Evolutionary conservation across 2,113 vertebrate species (phyloP), one percentile per base, ranked within the genome.

Genomic region (Pelvicachromis taeniatus): DNA sequence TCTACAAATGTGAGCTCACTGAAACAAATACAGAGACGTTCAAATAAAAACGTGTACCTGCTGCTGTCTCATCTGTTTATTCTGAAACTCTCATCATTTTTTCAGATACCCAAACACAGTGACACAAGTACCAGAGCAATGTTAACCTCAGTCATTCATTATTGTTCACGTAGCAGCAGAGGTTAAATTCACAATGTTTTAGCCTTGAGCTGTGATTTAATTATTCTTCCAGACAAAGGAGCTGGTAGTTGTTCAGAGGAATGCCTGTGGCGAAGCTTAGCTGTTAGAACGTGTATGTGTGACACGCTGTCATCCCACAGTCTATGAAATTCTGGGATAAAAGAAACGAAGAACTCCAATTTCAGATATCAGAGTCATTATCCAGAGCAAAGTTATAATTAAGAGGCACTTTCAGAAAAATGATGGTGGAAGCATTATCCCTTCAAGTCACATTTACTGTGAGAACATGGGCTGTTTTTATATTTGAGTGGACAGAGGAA

Each of bases 331-430:
- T 85, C 56, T 50, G 4, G 70, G 84, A 85, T 87, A 82, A 91
- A 82, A 85, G 45, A 87, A 90, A 81, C 26, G 61, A 87, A 83
- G 77, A 83, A 90, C 87, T 91, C 87, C 87, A 91, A 93, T 93
- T 93, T 92, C 80, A 88, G 87, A 89, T 92, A 92, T 91, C 86
- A 87, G 59, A 79, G 75, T 90, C 86, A 93, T 90, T 91, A 90
- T 89, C 78, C 81, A 17, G 65, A 84, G 68, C 45, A 75, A 80
- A 86, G 85, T 91, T 89, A 85, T 88, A 88, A 94, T 94, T 91
- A 91, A 90, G 85, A 89, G 56, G 45, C 78, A 79, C 68, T 87
- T 86, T 82, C 59, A 61, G 70, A 90, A 77, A 90, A 85, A 86
- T 68, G 42, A 73, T 73, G 56, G 58, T n/a, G 54, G 61, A 70